Evolutionary conservation across 2,888 invertebrate genomes (phyloP).

Genomic region (Pseudeuparius sepicola): DNA sequence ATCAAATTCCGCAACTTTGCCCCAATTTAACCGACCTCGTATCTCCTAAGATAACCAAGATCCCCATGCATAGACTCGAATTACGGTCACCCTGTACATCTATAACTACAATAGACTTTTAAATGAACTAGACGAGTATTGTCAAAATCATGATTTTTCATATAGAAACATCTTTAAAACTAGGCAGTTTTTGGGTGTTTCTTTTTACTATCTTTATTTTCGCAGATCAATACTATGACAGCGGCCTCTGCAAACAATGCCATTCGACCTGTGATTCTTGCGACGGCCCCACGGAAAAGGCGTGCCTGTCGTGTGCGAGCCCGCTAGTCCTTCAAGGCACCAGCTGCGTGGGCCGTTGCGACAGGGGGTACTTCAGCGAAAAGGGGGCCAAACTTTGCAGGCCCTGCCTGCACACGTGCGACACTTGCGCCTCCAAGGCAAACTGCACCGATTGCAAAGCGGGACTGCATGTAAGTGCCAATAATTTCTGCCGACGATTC

Average conservation of each 20-base stretch:
- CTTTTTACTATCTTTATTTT: conserved; percentile 23
- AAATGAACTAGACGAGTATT: no score
- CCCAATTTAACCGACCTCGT: no score
- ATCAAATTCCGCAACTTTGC: no score
- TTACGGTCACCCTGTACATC: no score
- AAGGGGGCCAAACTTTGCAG: conserved; percentile 56
- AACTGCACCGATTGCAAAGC: conserved; percentile 74
- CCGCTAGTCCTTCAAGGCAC: conserved; percentile 62
- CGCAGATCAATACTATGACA: conserved; percentile 65
- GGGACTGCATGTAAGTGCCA: conserved; percentile 47
- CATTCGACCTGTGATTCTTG: conserved; percentile 76
- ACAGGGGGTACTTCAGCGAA: conserved; percentile 57
- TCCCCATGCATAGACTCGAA: no score
- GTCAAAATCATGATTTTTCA: no score
- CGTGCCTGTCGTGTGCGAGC: conserved; percentile 65
- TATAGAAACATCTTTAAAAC: not conserved
- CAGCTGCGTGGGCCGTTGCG: conserved; percentile 68
- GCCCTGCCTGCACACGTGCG: conserved; percentile 71
- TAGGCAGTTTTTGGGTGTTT: not conserved
- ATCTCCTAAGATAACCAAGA: no score
- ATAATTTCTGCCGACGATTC: no score
- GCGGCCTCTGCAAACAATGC: conserved; percentile 61
- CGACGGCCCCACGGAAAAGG: conserved; percentile 60
- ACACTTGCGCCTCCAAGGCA: conserved; percentile 63
- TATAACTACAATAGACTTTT: no score